Conservation (phyloP, 1,140 invertebrate species). For the Drosophila pectinifera region DNA sequence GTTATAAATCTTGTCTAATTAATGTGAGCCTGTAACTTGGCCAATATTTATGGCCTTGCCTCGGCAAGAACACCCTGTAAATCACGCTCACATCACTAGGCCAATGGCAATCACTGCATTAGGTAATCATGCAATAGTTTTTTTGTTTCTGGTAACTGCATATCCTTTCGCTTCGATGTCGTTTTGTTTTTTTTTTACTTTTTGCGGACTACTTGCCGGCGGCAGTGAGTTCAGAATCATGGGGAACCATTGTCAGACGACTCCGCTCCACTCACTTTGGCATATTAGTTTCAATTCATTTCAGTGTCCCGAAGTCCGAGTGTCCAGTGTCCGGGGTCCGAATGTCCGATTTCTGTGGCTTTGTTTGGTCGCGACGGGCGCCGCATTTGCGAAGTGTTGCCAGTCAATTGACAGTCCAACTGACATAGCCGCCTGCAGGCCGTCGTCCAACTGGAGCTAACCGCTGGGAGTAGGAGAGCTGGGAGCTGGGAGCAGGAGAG, state of each 20-base stretch:
- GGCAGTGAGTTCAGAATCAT: slow-evolving; percentile 71
- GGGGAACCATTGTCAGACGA: slow-evolving; percentile 69
- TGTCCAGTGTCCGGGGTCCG: slow-evolving; percentile 20
- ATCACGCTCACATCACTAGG: slow-evolving; percentile 53
- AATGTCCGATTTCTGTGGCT: slow-evolving; percentile 69
- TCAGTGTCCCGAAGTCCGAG: slow-evolving; percentile 65
- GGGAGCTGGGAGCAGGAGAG: not conserved
- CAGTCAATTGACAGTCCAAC: slow-evolving; percentile 79
- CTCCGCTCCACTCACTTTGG: slow-evolving; percentile 74
- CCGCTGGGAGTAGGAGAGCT: too few relatives aligned
- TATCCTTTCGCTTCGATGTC: slow-evolving; percentile 69
- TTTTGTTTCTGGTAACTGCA: slow-evolving; percentile 47
- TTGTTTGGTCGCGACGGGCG: slow-evolving; percentile 69
- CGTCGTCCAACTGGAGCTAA: slow-evolving; percentile 29
- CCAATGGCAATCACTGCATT: slow-evolving; percentile 50
- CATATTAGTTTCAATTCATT: slow-evolving; percentile 84
- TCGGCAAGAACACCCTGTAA: slow-evolving; percentile 2
- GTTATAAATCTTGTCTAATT: slow-evolving; percentile 26
- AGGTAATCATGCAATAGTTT: slow-evolving; percentile 57
- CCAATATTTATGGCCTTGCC: slow-evolving; percentile 24
- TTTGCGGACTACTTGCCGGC: slow-evolving; percentile 25
- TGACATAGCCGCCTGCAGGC: slow-evolving; percentile 78
- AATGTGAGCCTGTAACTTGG: slow-evolving; percentile 3
- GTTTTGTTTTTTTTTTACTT: slow-evolving; percentile 10
- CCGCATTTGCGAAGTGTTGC: slow-evolving; percentile 73